These are phyloP conservation scores for Meandrusa payeni DNA, from an alignment of 2,888 invertebrate genomes.

Conservation along the genomic window DNA sequence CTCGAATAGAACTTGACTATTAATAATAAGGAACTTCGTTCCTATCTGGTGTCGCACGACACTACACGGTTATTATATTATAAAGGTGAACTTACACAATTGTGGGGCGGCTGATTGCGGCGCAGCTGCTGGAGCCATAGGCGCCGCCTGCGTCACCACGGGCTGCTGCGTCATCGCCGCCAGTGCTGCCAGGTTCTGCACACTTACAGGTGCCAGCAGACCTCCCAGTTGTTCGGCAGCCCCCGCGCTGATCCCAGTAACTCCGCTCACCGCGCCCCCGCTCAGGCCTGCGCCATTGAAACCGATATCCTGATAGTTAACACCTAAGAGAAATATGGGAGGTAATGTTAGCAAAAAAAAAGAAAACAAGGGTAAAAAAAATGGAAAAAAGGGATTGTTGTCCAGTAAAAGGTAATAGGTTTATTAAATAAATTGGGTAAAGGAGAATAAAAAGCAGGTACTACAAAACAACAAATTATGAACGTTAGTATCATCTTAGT, in stretches of 20 bases:
- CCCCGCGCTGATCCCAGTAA: slow-evolving; percentile 64
- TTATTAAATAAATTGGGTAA: neutral
- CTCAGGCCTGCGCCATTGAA: slow-evolving; percentile 77
- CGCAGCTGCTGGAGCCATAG: slow-evolving; percentile 68
- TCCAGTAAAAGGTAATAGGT: neutral
- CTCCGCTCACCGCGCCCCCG: slow-evolving; percentile 54
- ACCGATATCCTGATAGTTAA: slow-evolving; percentile 78
- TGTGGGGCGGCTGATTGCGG: slow-evolving; percentile 60
- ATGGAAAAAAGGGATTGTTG: slow-evolving; percentile 11
- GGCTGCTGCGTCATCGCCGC: slow-evolving; percentile 89
- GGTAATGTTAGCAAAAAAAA: slow-evolving; percentile 32
- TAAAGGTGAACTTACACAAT: slow-evolving; percentile 57
- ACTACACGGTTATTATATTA: too few relatives aligned
- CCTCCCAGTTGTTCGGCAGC: slow-evolving; percentile 94
- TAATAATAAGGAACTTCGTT: too few relatives aligned
- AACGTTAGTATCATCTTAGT: too few relatives aligned
- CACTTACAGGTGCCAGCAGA: slow-evolving; percentile 89
- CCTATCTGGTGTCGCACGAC: too few relatives aligned
- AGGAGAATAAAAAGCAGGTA: neutral
- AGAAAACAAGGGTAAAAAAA: slow-evolving; percentile 22
- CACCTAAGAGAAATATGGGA: slow-evolving; percentile 52
- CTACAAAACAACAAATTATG: too few relatives aligned
- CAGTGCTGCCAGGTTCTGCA: slow-evolving; percentile 95
- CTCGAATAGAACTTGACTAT: too few relatives aligned
- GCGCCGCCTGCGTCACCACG: slow-evolving; percentile 73